These are phyloP conservation scores for Mimas tiliae DNA, from an alignment of 2,888 invertebrate genomes.

Conservation along the genomic window DNA sequence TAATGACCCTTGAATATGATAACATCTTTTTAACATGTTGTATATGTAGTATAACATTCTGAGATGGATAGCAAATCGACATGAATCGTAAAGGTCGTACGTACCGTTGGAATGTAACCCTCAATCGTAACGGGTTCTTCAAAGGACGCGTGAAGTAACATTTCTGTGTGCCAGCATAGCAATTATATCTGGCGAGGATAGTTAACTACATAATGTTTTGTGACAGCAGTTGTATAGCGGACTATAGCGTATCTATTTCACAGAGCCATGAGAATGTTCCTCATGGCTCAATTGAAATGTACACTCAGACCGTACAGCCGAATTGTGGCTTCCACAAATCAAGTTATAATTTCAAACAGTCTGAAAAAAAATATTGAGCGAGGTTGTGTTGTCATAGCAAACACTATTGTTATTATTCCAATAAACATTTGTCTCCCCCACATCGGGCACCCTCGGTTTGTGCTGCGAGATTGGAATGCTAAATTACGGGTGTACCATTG, in stretches of 20 bases:
- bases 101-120: not conserved
- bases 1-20: too few species aligned
- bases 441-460: slow-evolving; percentile 53
- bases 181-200: not conserved
- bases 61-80: not conserved
- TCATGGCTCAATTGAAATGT: not conserved
- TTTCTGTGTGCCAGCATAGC: not conserved
- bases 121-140: not conserved
- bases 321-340: not conserved
- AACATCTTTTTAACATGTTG: too few species aligned
- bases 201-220: not conserved
- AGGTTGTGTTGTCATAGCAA: slow-evolving; percentile 54
- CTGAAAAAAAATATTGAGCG: slow-evolving; percentile 31
- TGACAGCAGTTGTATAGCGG: too few species aligned
- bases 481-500: slow-evolving; percentile 56
- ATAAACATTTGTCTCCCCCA: slow-evolving; percentile 61
- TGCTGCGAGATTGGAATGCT: slow-evolving; percentile 55
- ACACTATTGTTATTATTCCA: slow-evolving; percentile 63
- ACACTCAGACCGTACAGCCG: too few species aligned
- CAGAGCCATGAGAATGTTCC: too few species aligned
- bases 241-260: not conserved
- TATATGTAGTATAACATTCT: not conserved
- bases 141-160: not conserved
- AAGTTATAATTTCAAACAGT: not conserved
- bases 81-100: not conserved